These are phyloP conservation scores for Hephaestus fuliginosus DNA, from an alignment of 2,797 vertebrate genomes.

Conservation along the genomic window DNA sequence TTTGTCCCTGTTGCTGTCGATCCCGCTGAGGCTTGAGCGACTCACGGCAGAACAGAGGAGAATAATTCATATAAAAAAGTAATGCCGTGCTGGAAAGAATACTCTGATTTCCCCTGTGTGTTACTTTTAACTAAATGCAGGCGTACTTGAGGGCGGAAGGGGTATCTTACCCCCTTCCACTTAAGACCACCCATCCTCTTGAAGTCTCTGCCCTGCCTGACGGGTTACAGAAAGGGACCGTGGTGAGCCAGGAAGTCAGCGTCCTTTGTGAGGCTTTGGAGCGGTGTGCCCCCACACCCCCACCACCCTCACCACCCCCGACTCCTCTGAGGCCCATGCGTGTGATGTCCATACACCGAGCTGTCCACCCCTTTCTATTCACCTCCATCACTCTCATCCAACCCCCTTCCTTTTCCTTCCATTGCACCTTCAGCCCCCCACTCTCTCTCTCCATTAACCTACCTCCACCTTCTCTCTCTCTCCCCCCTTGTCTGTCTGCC, in stretches of 20 bases:
- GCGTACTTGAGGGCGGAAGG: slow-evolving; percentile 46
- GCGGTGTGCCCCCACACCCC: slow-evolving; percentile 23
- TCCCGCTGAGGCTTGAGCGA: slow-evolving; percentile 62
- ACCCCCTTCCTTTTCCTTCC: slow-evolving; percentile 64
- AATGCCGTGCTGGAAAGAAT: slow-evolving; percentile 61
- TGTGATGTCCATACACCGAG: slow-evolving; percentile 76
- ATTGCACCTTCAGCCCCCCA: slow-evolving; percentile 60
- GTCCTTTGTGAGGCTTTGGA: slow-evolving; percentile 67
- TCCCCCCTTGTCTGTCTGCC: slow-evolving; percentile 65
- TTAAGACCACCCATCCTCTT: slow-evolving; percentile 65
- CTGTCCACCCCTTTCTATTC: slow-evolving; percentile 83
- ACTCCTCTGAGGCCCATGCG: slow-evolving; percentile 59
- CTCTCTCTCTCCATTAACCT: slow-evolving; percentile 78
- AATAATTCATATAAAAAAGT: slow-evolving; percentile 72
- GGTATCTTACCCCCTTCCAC: slow-evolving; percentile 43
- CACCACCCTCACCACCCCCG: not conserved
- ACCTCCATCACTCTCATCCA: slow-evolving; percentile 76
- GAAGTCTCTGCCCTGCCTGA: slow-evolving; percentile 36
- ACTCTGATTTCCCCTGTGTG: slow-evolving; percentile 68
- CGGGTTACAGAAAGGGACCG: slow-evolving; percentile 49
- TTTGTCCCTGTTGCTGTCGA: slow-evolving; percentile 70
- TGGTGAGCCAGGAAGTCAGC: slow-evolving; percentile 69
- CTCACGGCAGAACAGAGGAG: slow-evolving; percentile 63
- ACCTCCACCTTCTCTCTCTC: slow-evolving; percentile 76
- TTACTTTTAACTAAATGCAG: slow-evolving; percentile 68